phyloP scores from a whole-genome alignment of 2,888 invertebrate species.

The Balanococcus diminutus region DNA sequence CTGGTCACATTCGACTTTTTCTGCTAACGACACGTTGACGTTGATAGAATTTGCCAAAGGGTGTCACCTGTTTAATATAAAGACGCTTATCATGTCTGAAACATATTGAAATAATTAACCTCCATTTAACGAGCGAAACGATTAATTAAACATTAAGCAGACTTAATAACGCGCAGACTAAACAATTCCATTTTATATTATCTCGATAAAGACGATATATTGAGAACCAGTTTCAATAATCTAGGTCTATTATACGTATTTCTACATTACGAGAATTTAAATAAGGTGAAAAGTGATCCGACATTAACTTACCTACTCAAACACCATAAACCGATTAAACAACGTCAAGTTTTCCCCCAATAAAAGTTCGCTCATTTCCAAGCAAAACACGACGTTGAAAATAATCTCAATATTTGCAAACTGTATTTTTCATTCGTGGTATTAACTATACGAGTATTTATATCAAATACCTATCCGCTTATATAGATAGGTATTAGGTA shows the following conservation, averaged over 20 bases:
- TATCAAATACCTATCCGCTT: too few species aligned
- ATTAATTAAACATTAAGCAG: constrained; percentile 23
- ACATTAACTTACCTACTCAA: not conserved
- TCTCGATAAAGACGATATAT: not conserved
- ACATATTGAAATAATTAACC: not conserved
- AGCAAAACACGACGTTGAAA: not conserved
- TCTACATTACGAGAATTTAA: not conserved
- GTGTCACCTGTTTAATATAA: too few species aligned
- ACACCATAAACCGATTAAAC: not conserved
- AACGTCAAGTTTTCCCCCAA: not conserved
- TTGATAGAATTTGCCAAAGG: too few species aligned
- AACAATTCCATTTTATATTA: not conserved
- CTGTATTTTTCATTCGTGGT: not conserved
- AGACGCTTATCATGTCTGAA: too few species aligned
- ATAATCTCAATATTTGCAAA: not conserved
- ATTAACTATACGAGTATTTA: not conserved
- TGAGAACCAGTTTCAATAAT: constrained; percentile 11
- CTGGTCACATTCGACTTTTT: too few species aligned
- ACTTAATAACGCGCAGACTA: not conserved
- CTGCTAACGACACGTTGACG: too few species aligned
- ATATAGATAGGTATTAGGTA: too few species aligned
- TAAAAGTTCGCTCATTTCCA: not conserved
- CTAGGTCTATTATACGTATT: not conserved
- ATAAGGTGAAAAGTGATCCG: not conserved
- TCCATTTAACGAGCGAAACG: not conserved